phyloP scores from a whole-genome alignment of 2,113 vertebrate species.

The Tenrec ecaudatus region DNA sequence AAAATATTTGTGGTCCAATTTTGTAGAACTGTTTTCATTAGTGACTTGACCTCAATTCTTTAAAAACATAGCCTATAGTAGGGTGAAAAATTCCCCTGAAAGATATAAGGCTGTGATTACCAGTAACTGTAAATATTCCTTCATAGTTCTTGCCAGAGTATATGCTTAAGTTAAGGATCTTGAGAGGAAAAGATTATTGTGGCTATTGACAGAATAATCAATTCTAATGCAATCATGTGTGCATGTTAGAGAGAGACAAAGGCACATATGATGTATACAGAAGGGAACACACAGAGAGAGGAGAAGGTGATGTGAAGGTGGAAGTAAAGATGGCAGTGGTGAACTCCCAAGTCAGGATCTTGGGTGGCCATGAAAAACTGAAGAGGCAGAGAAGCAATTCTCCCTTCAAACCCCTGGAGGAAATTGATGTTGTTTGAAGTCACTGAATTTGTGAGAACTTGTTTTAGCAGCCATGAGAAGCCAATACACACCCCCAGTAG shows the following conservation, averaged over 20 bases:
- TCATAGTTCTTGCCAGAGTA: neutral
- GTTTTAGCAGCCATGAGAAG: too few species aligned
- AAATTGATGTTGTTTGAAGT: neutral
- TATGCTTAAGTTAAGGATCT: neutral
- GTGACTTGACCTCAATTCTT: too few species aligned
- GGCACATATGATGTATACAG: too few species aligned
- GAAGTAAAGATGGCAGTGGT: neutral
- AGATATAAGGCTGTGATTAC: too few species aligned
- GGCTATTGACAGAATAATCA: neutral
- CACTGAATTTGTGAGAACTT: too few species aligned
- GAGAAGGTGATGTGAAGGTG: neutral
- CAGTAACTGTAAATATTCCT: too few species aligned
- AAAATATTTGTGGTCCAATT: too few species aligned
- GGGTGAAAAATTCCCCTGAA: too few species aligned
- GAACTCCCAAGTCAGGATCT: neutral
- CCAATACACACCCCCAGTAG: too few species aligned
- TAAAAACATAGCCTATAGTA: too few species aligned
- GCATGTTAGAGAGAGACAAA: neutral
- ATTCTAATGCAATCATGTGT: neutral
- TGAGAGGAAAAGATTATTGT: neutral
- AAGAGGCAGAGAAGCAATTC: neutral
- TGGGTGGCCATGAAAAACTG: neutral
- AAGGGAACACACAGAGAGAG: neutral
- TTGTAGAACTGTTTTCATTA: too few species aligned
- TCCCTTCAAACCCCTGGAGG: neutral